Percentiles rank a stretch among this genome's conserved stretches.
Evolutionary conservation across 2,888 invertebrate species (phyloP).

Genomic region (Drosophila yooni): DNA sequence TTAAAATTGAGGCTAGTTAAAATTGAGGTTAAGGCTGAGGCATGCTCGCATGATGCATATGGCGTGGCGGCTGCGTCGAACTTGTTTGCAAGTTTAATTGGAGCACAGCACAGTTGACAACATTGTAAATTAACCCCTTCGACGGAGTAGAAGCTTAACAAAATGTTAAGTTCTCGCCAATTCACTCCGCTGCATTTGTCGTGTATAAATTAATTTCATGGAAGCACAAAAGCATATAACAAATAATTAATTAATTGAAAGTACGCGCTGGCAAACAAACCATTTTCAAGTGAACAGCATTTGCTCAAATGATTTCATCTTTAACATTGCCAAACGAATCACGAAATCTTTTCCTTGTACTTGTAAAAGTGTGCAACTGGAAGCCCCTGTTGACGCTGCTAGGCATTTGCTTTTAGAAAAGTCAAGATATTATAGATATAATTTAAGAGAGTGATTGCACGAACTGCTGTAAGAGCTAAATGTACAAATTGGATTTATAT

Average conservation of each 20-base stretch:
- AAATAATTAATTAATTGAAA: constrained; percentile 51
- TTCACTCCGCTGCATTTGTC: constrained; percentile 7
- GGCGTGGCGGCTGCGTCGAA: constrained; percentile 31
- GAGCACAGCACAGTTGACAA: constrained; percentile 65
- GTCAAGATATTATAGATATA: constrained; percentile 23
- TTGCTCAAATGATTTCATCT: constrained; percentile 25
- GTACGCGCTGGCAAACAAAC: constrained; percentile 27
- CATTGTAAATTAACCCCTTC: constrained; percentile 35
- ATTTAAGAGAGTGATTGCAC: not conserved
- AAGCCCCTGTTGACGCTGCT: constrained; percentile 9
- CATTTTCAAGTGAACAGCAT: constrained; percentile 21
- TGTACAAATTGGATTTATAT: not conserved
- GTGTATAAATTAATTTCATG: constrained; percentile 38
- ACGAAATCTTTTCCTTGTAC: constrained; percentile 10
- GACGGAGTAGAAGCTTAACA: constrained; percentile 3
- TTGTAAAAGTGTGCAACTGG: constrained; percentile 26
- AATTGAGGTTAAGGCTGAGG: constrained; percentile 42
- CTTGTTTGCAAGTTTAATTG: constrained; percentile 74
- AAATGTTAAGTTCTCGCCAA: constrained; percentile 23
- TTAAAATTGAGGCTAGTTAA: constrained; percentile 69
- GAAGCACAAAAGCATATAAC: constrained; percentile 17
- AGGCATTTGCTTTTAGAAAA: constrained; percentile 12
- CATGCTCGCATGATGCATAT: constrained; percentile 40
- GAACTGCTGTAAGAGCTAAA: not conserved
- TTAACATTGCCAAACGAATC: constrained; percentile 6